These are phyloP conservation scores for Drosophila equinoxialis DNA, from an alignment of 1,140 invertebrate species.

Conservation along the genomic window DNA sequence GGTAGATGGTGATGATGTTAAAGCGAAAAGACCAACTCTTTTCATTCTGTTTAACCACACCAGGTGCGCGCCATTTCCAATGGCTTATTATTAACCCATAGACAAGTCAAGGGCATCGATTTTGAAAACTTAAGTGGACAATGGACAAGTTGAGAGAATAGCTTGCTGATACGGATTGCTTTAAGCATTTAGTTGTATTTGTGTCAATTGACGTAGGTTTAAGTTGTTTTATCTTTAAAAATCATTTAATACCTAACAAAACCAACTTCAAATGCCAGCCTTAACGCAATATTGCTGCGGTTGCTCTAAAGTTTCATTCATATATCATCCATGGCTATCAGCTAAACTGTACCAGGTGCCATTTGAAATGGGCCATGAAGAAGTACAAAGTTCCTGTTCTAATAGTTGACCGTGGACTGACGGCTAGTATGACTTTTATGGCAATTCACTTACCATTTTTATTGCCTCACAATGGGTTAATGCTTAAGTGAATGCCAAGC, in stretches of 20 bases:
- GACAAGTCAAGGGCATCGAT: background rate
- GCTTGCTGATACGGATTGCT: no score
- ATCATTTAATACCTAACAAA: no score
- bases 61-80: background rate
- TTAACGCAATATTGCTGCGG: no score
- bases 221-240: no score
- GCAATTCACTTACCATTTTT: constrained; percentile 29
- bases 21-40: constrained; percentile 10
- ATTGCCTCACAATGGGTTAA: constrained; percentile 58
- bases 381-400: constrained; percentile 38
- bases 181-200: no score
- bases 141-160: no score
- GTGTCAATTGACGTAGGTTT: no score
- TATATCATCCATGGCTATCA: background rate
- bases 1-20: constrained; percentile 17
- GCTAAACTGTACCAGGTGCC: background rate
- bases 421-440: constrained; percentile 2
- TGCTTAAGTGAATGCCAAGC: constrained; percentile 35
- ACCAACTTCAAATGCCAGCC: no score
- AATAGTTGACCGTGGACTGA: background rate
- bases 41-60: background rate
- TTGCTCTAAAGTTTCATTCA: no score
- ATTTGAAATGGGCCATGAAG: background rate
- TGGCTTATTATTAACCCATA: background rate
- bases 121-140: background rate